Conservation (phyloP, 2,113 vertebrate genomes). For the Apteryx owenii region DNA sequence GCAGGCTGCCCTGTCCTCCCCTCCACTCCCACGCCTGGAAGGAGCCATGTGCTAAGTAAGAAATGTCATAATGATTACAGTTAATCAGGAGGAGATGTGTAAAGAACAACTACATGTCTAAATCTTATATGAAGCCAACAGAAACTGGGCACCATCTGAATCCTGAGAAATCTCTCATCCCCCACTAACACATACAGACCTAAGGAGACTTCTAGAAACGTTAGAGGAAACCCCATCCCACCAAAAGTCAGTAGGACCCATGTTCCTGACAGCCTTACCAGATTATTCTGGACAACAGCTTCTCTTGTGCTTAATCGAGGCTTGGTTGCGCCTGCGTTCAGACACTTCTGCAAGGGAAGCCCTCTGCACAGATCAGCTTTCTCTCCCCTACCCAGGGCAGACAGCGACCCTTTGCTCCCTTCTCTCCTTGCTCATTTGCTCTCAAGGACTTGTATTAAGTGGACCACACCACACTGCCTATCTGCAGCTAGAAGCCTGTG, state of each 20-base stretch:
- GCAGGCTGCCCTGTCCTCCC: background rate
- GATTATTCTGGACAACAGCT: background rate
- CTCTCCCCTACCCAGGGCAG: background rate
- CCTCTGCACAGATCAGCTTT: background rate
- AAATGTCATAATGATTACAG: background rate
- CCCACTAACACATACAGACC: accelerated
- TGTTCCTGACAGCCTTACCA: background rate
- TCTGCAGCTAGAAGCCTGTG: background rate
- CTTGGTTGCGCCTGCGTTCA: background rate
- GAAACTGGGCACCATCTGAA: background rate
- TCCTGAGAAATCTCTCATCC: background rate
- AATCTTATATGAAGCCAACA: background rate
- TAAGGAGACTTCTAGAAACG: background rate
- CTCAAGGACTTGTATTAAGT: accelerated
- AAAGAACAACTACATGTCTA: background rate
- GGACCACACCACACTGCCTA: background rate
- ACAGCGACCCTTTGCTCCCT: background rate
- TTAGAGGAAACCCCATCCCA: background rate
- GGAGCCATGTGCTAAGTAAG: background rate
- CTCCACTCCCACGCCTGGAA: background rate
- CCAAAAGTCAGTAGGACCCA: background rate
- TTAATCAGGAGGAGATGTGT: background rate
- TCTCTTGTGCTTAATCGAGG: background rate
- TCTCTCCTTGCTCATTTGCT: background rate
- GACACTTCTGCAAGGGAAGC: background rate